Evolutionary conservation across 2,797 vertebrate genomes (phyloP).

Genomic region (Naso thynnoides): DNA sequence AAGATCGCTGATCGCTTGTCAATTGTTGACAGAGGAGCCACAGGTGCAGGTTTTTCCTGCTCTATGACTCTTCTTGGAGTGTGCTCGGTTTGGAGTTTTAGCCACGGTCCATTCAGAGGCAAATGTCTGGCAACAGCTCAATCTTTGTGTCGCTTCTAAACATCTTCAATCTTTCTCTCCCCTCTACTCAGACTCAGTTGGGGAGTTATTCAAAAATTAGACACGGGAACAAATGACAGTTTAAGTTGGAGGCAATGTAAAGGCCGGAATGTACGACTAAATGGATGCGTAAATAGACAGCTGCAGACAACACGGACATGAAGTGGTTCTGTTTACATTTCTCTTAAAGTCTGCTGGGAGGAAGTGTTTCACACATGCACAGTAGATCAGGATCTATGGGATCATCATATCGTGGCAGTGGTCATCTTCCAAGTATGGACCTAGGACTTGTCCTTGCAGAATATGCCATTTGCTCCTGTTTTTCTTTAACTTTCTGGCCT

Average conservation of each 20-base stretch:
- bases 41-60: conserved; percentile 72
- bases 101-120: conserved; percentile 33
- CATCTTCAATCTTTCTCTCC: background rate
- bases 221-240: conserved; percentile 29
- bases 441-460: too few relatives aligned
- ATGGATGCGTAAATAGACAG: too few relatives aligned
- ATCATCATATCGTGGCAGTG: too few relatives aligned
- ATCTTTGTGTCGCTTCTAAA: conserved; percentile 40
- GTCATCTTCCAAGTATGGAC: background rate
- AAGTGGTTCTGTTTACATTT: too few relatives aligned
- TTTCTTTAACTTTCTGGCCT: background rate
- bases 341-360: too few relatives aligned
- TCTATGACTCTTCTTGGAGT: conserved; percentile 27
- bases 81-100: conserved; percentile 40
- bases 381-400: too few relatives aligned
- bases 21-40: conserved; percentile 70
- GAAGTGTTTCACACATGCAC: too few relatives aligned
- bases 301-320: too few relatives aligned
- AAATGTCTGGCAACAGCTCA: conserved; percentile 50
- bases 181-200: background rate
- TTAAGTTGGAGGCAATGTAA: conserved; percentile 3
- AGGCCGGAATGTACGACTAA: too few relatives aligned
- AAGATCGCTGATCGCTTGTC: conserved; percentile 66
- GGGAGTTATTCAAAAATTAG: conserved; percentile 38
- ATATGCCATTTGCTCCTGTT: background rate